These are phyloP conservation scores for Zaprionus ghesquierei DNA, from an alignment of 1,140 invertebrate genomes.

Conservation along the genomic window DNA sequence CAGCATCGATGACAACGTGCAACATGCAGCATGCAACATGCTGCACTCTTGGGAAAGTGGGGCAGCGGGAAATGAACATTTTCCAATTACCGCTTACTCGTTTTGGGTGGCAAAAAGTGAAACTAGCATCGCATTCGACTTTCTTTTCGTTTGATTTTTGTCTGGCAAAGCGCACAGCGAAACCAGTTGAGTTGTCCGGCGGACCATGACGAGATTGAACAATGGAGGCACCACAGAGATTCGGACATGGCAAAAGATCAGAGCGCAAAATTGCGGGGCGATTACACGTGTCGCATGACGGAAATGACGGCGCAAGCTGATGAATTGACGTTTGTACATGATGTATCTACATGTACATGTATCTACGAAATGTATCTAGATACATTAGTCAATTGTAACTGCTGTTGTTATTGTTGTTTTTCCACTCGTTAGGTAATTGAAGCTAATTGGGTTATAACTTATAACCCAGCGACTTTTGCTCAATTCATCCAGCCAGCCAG, in stretches of 20 bases:
- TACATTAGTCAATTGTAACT: background rate
- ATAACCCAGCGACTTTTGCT: constrained; percentile 31
- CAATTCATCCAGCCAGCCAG: too few species aligned
- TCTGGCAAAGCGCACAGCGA: constrained; percentile 21
- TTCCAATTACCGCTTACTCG: constrained; percentile 5
- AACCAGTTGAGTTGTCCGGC: constrained; percentile 6
- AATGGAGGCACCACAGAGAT: constrained; percentile 1
- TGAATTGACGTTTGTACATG: background rate
- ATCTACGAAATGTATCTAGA: background rate
- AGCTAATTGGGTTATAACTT: constrained; percentile 75
- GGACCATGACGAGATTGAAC: constrained; percentile 24
- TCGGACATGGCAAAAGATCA: constrained; percentile 12
- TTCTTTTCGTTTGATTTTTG: constrained; percentile 41
- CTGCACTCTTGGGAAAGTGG: background rate
- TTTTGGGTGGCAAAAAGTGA: constrained; percentile 29
- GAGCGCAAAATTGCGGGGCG: constrained; percentile 1
- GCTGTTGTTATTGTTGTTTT: too few species aligned
- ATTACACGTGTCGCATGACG: constrained; percentile 22
- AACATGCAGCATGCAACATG: too few species aligned
- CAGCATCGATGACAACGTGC: background rate
- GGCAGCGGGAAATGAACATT: constrained; percentile 13
- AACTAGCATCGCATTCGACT: constrained; percentile 26
- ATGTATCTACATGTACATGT: background rate
- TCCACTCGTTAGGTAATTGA: constrained; percentile 50
- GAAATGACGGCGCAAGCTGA: constrained; percentile 9